Evolutionary conservation across 2,888 invertebrate species (phyloP).

Genomic region (Bombylius major): DNA sequence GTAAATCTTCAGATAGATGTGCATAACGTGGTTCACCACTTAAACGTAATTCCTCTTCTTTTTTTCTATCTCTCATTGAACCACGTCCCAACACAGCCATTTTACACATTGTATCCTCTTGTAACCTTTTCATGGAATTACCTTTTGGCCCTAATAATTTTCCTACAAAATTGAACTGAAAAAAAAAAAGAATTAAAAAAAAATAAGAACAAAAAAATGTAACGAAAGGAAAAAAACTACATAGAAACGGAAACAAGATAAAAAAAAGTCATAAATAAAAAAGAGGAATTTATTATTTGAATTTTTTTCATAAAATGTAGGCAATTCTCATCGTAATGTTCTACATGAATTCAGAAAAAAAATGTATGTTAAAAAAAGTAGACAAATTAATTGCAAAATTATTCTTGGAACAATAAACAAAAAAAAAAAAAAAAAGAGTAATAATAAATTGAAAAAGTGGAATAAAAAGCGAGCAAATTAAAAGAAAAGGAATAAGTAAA

Average conservation of each 20-base stretch:
- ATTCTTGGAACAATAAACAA: background rate
- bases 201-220: background rate
- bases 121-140: slow-evolving; percentile 79
- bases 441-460: too few relatives aligned
- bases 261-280: too few relatives aligned
- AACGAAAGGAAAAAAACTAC: too few relatives aligned
- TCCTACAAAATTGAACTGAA: slow-evolving; percentile 91
- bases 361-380: background rate
- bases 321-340: too few relatives aligned
- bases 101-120: slow-evolving; percentile 91
- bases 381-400: background rate
- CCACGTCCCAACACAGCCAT: slow-evolving; percentile 90
- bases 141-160: slow-evolving; percentile 89
- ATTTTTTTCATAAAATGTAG: too few relatives aligned
- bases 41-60: slow-evolving; percentile 86
- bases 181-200: slow-evolving; percentile 19
- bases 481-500: too few relatives aligned
- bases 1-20: slow-evolving; percentile 81
- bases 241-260: too few relatives aligned
- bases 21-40: slow-evolving; percentile 88
- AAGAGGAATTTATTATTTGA: too few relatives aligned
- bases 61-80: slow-evolving; percentile 86
- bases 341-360: too few relatives aligned
- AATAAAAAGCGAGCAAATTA: too few relatives aligned
- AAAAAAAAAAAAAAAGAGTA: background rate